Percentiles rank a stretch among this genome's conserved stretches.
These are phyloP conservation scores for Penaeus japonicus DNA, from an alignment of 1,140 invertebrate genomes.

Conservation along the genomic window DNA sequence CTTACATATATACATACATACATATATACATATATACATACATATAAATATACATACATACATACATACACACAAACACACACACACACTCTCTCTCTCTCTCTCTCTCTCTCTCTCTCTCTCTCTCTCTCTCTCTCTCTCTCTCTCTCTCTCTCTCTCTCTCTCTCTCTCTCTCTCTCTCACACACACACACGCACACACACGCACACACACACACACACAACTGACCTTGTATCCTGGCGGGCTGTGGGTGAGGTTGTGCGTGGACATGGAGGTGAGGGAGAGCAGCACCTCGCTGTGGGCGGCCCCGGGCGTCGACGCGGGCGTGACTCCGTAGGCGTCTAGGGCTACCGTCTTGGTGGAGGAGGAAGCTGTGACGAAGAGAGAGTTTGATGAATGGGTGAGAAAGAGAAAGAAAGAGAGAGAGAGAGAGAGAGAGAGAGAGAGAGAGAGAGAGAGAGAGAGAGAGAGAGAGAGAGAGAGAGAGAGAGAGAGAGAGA, in stretches of 20 bases:
- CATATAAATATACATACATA: too few species aligned
- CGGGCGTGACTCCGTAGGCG: background rate
- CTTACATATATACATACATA: too few species aligned
- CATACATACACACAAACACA: too few species aligned
- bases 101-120: too few species aligned
- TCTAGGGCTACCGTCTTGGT: background rate
- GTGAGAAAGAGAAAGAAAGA: background rate
- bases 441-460: too few species aligned
- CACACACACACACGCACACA: background rate
- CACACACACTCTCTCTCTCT: too few species aligned
- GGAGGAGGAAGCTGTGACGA: background rate
- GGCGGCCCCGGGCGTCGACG: background rate
- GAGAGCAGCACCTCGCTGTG: background rate
- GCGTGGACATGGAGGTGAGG: background rate
- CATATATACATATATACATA: too few species aligned
- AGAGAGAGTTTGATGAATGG: background rate
- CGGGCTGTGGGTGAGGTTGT: background rate
- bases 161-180: background rate
- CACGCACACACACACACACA: background rate
- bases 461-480: too few species aligned
- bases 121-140: too few species aligned
- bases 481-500: too few species aligned
- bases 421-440: background rate
- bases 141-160: too few species aligned
- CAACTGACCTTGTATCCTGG: background rate